Evolutionary conservation across 2,888 invertebrate species (phyloP), one percentile per base, ranked within the genome.

Genomic region (Caenorhabditis auriculariae): DNA sequence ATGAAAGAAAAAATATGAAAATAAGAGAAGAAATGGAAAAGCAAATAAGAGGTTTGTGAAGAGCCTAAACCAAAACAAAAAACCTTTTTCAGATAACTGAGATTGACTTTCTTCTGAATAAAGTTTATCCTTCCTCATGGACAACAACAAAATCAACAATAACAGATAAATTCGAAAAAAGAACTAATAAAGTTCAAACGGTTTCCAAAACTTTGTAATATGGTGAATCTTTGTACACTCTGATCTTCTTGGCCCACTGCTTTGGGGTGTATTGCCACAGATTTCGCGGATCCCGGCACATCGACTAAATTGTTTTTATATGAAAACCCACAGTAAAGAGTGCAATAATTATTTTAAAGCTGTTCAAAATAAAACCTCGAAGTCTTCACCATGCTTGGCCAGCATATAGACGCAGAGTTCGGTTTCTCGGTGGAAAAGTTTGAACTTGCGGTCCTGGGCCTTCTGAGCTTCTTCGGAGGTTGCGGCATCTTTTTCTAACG

Each of bases 201-300:
- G n/a, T n/a, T n/a, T n/a, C n/a, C n/a, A n/a, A n/a, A n/a, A n/a
- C n/a, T n/a, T n/a, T n/a, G n/a, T n/a, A n/a, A n/a, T n/a, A n/a
- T n/a, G n/a, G n/a, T 3, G 67, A 68, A 21, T 66, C 60, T 48
- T 77, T 76, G 57, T 74, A 72, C 9, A 60, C 57, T 9, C 53
- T 54, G 44, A 78, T 72, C 56, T 72, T 72, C 49, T 73, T 69
- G 26, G 74, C 66, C 53, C 79, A 66, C 60, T 78, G 78, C 45
- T 72, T 74, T 27, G 78, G 66, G 9, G 78, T 78, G 39, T 73
- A 57, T 54, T 78, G 78, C 66, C 72, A 78, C 12, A 78, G 54
- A 55, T 78, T 78, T 49, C 66, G 58, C 15, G 66, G 63, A 54
- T 78, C 78, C 1, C 75, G 61, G 3, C 75, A 60, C 78, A 79